Evolutionary conservation across 2,797 vertebrate species (phyloP).

Genomic region (Leucoraja ocellata): DNA sequence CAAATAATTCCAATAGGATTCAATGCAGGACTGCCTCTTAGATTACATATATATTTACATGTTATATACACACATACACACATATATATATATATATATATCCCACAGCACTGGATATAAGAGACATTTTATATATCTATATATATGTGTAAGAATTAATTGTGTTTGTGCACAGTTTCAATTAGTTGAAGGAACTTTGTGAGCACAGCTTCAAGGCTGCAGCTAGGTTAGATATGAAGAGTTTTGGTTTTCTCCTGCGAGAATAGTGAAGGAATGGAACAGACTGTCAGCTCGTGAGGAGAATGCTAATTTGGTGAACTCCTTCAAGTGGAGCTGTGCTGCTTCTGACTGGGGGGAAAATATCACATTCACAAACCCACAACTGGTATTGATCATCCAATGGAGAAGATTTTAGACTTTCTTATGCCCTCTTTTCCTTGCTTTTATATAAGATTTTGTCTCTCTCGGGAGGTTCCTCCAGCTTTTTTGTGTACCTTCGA

Average conservation of each 20-base stretch:
- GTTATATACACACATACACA: too few species aligned
- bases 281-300: background rate
- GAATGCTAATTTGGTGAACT: background rate
- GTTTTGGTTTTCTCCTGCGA: background rate
- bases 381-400: background rate
- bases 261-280: background rate
- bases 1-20: too few species aligned
- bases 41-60: too few species aligned
- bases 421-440: background rate
- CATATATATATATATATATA: too few species aligned
- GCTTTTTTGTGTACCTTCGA: too few species aligned
- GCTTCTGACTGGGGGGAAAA: background rate
- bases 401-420: background rate
- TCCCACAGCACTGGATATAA: too few species aligned
- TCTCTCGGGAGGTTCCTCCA: background rate
- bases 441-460: background rate
- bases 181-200: background rate
- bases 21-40: too few species aligned
- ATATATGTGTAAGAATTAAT: background rate
- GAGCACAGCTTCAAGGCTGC: background rate
- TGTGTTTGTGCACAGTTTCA: background rate
- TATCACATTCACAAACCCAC: background rate
- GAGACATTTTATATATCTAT: too few species aligned
- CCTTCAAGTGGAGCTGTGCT: background rate
- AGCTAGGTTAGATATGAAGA: background rate